phyloP scores from a whole-genome alignment of 2,888 invertebrate species.

The Incurvaria masculella region DNA sequence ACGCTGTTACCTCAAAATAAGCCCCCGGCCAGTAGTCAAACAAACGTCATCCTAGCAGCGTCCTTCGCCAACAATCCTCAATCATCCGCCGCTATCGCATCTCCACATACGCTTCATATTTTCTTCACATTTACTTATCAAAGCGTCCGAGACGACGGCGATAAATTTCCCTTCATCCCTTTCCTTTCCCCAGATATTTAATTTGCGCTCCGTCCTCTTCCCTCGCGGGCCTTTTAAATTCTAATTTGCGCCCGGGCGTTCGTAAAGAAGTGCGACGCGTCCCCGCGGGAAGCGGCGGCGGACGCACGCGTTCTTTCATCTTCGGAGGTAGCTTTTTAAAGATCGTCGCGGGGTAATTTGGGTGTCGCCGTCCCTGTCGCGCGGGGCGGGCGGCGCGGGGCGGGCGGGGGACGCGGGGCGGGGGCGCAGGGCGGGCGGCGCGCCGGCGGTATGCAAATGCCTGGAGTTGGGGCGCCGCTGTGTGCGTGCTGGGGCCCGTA shows the following conservation, averaged over 20 bases:
- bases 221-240: conserved; percentile 18
- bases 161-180: conserved; percentile 54
- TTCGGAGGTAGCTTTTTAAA: conserved; percentile 1
- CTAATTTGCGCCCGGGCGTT: conserved; percentile 12
- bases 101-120: conserved; percentile 20
- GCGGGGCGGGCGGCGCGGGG: conserved; percentile 52
- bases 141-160: conserved; percentile 39
- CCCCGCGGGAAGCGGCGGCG: conserved; percentile 2
- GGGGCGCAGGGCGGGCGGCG: conserved; percentile 8
- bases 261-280: conserved; percentile 7
- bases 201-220: conserved; percentile 25
- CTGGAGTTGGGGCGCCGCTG: conserved; percentile 38
- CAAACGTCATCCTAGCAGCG: too few species aligned
- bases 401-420: conserved; percentile 52
- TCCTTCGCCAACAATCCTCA: too few species aligned
- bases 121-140: conserved; percentile 37
- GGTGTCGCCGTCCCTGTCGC: conserved; percentile 41
- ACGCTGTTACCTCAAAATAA: too few species aligned
- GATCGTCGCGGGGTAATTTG: neutral
- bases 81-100: conserved; percentile 26
- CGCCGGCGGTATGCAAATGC: conserved; percentile 52
- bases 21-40: too few species aligned
- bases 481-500: conserved; percentile 48
- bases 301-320: conserved; percentile 5
- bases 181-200: conserved; percentile 22